Percentiles rank a stretch among this genome's conserved stretches.
These are phyloP conservation scores for Minunthozetes semirufus DNA, from an alignment of 2,888 invertebrate species.

Conservation along the genomic window DNA sequence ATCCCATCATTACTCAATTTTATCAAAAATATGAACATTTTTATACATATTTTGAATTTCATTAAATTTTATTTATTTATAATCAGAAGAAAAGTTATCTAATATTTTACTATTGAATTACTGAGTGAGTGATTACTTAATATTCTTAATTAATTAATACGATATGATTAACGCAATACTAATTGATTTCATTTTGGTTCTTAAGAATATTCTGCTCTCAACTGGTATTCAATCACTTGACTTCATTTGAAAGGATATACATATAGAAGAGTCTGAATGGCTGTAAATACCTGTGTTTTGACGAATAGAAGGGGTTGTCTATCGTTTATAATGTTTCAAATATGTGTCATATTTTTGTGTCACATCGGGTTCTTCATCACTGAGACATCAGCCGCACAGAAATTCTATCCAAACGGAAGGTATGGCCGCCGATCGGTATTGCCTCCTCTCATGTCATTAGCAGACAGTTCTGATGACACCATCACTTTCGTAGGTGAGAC, in stretches of 20 bases:
- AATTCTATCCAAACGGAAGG: constrained; percentile 36
- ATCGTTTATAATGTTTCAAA: neutral
- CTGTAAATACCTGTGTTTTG: neutral
- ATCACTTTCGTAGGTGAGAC: constrained; percentile 14
- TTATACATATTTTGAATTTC: no score
- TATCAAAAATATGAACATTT: neutral
- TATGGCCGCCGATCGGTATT: constrained; percentile 36
- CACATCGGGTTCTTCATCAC: constrained; percentile 2
- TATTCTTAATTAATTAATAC: no score
- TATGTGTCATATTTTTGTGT: neutral
- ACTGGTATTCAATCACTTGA: neutral
- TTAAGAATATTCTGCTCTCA: neutral
- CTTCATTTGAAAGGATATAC: no score
- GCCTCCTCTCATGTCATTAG: constrained; percentile 25
- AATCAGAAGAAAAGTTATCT: no score
- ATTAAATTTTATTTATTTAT: no score
- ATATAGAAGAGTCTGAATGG: no score
- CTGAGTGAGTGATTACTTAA: no score
- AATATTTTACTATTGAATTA: no score
- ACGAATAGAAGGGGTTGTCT: neutral
- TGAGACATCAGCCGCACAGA: constrained; percentile 30
- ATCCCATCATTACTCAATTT: neutral
- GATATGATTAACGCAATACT: neutral
- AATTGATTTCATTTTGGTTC: neutral
- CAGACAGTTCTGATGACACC: constrained; percentile 3